phyloP scores from a whole-genome alignment of 1,140 invertebrate genomes.

The Drosophila parvula region DNA sequence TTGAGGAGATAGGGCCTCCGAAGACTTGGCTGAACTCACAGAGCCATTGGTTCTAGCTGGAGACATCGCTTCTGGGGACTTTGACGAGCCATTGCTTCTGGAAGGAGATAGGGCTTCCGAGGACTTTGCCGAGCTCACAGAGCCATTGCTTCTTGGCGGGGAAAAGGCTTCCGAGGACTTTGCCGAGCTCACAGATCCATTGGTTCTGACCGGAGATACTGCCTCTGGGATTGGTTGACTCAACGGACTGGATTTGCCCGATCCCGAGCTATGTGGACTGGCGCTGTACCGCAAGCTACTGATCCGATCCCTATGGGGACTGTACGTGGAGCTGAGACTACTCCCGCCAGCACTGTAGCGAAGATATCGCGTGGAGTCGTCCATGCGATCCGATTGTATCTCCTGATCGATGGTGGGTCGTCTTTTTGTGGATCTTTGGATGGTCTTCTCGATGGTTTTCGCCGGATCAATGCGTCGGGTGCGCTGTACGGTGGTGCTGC shows the following conservation, averaged over 20 bases:
- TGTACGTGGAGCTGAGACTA: conserved; percentile 87
- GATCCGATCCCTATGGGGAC: conserved; percentile 87
- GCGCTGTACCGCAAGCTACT: conserved; percentile 81
- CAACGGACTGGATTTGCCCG: conserved; percentile 19
- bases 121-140: conserved; percentile 17
- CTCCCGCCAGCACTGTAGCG: conserved; percentile 86
- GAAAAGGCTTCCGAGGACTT: conserved; percentile 9
- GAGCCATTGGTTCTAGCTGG: conserved; percentile 12
- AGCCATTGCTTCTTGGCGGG: conserved; percentile 9
- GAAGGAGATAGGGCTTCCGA: conserved; percentile 69
- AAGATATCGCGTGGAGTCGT: conserved; percentile 87
- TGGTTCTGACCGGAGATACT: conserved; percentile 63
- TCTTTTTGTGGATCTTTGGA: conserved; percentile 85
- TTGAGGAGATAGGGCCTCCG: conserved; percentile 67
- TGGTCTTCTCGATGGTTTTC: conserved; percentile 88
- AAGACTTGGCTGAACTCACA: conserved; percentile 19
- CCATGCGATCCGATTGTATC: conserved; percentile 88
- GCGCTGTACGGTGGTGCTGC: conserved; percentile 86
- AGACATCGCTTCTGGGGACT: conserved; percentile 4
- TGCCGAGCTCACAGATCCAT: conserved; percentile 14
- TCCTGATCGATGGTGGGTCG: conserved; percentile 87
- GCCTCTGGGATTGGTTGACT: conserved; percentile 44
- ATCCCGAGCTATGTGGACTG: conserved; percentile 51
- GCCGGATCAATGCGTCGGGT: conserved; percentile 89
- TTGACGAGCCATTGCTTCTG: conserved; percentile 32